Evolutionary conservation across 2,113 vertebrate species (phyloP).

Genomic region (Lethenteron reissneri): DNA sequence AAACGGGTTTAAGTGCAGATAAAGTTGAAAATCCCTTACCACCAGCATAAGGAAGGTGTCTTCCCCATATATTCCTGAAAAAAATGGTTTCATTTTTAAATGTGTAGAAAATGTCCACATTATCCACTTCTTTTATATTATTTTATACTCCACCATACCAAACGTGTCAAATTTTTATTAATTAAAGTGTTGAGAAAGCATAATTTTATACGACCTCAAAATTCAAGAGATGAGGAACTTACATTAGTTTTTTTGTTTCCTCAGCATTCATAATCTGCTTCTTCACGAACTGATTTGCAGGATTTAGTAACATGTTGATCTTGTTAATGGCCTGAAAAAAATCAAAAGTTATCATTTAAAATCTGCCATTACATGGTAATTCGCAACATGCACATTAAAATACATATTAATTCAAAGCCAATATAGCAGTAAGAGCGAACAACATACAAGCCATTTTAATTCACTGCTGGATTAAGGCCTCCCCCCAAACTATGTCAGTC

Average conservation of each 20-base stretch:
- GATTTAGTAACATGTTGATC: not conserved
- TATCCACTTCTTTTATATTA: not conserved
- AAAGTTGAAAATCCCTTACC: too few relatives aligned
- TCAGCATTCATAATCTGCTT: not conserved
- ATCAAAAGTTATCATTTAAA: not conserved
- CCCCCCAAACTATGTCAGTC: too few relatives aligned
- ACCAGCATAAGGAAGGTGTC: too few relatives aligned
- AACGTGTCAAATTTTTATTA: not conserved
- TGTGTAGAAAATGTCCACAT: not conserved
- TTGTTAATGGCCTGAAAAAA: not conserved
- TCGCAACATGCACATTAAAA: too few relatives aligned
- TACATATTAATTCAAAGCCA: too few relatives aligned
- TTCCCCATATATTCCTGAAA: too few relatives aligned
- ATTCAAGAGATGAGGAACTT: slow-evolving; percentile 9
- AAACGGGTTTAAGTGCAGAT: too few relatives aligned
- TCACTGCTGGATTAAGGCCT: too few relatives aligned
- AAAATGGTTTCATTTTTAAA: not conserved
- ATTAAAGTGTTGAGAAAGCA: slow-evolving; percentile 15
- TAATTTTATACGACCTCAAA: slow-evolving; percentile 14
- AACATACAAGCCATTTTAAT: too few relatives aligned
- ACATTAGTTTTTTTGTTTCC: not conserved
- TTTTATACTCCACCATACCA: not conserved
- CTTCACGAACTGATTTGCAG: not conserved
- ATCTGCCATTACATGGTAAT: too few relatives aligned
- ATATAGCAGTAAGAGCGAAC: too few relatives aligned